Base-by-base conservation (phyloP, 2,888 invertebrate genomes). In the Amphipyra tragopoginis region DNA sequence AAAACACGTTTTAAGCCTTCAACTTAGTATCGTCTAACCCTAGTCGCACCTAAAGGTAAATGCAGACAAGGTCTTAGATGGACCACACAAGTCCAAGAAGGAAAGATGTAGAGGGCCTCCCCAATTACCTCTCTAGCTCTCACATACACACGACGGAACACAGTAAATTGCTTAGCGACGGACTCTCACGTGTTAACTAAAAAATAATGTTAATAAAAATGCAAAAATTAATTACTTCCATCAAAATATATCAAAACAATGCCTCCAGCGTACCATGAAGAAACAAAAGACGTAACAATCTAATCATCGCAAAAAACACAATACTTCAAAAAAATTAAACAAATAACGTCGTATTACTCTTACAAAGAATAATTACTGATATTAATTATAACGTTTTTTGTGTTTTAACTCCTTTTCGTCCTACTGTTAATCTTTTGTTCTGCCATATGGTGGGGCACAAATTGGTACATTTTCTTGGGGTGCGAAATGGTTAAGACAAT, bases 381-480 rank as follows among this genome's bases (percentile, higher is more conserved):
- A 92, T 93, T 93, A 93, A 93, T 94, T 93, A 90, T 90, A 83
- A 83, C 80, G 79, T 87, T 87, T 89, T 90, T 93, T 91, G 88
- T 91, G 36, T 90, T 86, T 85, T 84, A 81, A 80, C 81, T 83
- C 77, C 84, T 80, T 72, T 57, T 21, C 21, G 43, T 57, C 56
- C 26, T 11, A 66, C 58, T 49, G 49, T 65, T 65, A 49, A n/a
- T 34, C 80, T 76, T 81, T 86, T 87, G 83, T 88, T 77, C 61
- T 39, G 77, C 79, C 90, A 90, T 89, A 90, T 90, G 90, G 72
- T 64, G 10, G 65, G 69, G 75, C 64, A 15, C 0, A 0, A 70
- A 54, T 61, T 47, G 57, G 52, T 56, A 11, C 26, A 56, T 60
- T 63, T 70, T 66, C 65, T 66, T 56, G 29, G 71, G 68, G 70